These are phyloP conservation scores for Stenchaetothrips biformis DNA, from an alignment of 2,888 invertebrate genomes.

Conservation along the genomic window DNA sequence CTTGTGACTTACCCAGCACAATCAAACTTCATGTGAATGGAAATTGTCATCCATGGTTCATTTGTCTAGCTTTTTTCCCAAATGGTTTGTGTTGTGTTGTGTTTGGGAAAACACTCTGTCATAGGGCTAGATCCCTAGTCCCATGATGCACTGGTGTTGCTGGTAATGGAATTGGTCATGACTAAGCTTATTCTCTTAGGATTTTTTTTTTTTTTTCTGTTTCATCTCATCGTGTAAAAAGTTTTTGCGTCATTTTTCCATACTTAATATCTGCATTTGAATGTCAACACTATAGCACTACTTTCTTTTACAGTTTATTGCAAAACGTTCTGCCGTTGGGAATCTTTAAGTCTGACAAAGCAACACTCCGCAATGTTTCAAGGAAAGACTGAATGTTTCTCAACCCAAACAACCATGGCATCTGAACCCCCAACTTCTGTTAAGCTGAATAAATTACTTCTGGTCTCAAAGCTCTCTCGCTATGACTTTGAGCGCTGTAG, in stretches of 20 bases:
- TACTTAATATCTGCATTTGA: not conserved
- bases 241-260: not conserved
- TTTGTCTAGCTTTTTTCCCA: too few species aligned
- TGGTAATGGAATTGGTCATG: not conserved
- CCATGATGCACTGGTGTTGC: not conserved
- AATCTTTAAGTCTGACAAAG: not conserved
- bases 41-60: not conserved
- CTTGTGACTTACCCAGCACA: not conserved
- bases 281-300: not conserved
- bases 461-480: constrained; percentile 87
- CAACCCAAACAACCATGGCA: not conserved
- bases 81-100: not conserved
- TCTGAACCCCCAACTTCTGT: constrained; percentile 2
- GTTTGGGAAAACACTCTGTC: not conserved
- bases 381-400: constrained; percentile 13
- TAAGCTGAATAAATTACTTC: constrained; percentile 58
- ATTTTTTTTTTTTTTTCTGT: not conserved
- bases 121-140: too few species aligned
- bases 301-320: not conserved
- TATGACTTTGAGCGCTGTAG: constrained; percentile 78
- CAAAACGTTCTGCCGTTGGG: constrained; percentile 1
- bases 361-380: not conserved
- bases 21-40: not conserved
- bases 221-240: not conserved
- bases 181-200: not conserved